phyloP scores from a whole-genome alignment of 2,113 vertebrate species.

The Sigmodon hispidus region DNA sequence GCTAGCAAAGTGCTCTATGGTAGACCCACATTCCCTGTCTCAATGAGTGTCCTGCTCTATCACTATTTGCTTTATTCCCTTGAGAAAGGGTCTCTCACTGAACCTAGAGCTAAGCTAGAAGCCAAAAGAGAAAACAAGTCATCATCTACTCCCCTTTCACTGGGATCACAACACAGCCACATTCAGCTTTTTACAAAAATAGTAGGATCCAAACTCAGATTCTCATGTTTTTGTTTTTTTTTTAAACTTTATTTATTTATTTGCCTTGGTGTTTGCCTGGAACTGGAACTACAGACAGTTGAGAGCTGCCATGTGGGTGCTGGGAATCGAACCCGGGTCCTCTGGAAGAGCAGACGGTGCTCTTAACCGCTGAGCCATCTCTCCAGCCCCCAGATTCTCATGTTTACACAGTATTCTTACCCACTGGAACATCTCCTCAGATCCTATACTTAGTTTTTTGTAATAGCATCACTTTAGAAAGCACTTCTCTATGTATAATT shows the following conservation, averaged over 20 bases:
- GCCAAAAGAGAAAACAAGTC: background rate
- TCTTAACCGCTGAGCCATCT: too few relatives aligned
- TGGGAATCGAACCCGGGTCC: too few relatives aligned
- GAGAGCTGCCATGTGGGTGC: too few relatives aligned
- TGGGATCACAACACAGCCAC: background rate
- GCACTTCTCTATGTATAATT: background rate
- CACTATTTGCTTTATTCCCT: background rate
- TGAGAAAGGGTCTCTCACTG: background rate
- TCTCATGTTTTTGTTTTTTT: too few relatives aligned
- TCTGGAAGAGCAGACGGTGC: too few relatives aligned
- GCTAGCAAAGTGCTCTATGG: background rate
- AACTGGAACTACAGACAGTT: too few relatives aligned
- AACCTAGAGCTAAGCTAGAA: background rate
- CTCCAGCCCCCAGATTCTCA: background rate
- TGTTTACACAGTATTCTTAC: background rate
- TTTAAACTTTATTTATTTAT: too few relatives aligned
- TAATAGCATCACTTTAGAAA: background rate
- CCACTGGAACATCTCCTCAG: background rate
- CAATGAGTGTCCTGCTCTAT: background rate
- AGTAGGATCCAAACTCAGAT: background rate
- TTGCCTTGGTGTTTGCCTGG: too few relatives aligned
- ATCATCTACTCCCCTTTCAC: background rate
- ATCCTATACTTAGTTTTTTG: background rate
- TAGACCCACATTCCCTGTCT: background rate
- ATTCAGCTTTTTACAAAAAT: background rate